Base-by-base conservation (phyloP, 1,140 invertebrate genomes). In the Euborellia annulipes region DNA sequence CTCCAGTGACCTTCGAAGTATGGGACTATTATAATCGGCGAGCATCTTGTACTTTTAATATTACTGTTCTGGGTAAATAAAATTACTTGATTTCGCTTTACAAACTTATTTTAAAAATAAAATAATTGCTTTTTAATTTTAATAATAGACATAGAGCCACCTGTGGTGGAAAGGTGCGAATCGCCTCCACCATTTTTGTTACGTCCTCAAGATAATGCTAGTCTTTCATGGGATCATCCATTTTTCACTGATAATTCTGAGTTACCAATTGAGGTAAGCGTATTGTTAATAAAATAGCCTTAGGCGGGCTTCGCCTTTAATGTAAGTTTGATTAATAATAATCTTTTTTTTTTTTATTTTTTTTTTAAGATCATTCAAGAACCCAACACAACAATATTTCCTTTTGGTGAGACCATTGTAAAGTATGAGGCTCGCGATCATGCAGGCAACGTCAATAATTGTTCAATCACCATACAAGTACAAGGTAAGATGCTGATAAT, bases 191-290 rank as follows among this genome's bases (percentile, higher is more conserved):
- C 66, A 16, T 69, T 71, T 49, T 58, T 75, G 2, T 67, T 66
- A 19, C 23, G 36, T 9, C 52, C 58, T 13, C 61, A 65, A 13
- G 55, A 57, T 23, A 57, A 56, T 8, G 56, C n/a, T 17, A 56
- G 4, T 52, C 60, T 36, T 39, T 38, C 65, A 3, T 81, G 78
- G 77, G 72, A 76, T 41, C 74, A 78, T 50, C 79, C 79, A 14
- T 55, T 71, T 6, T 77, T 81, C 57, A 72, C 70, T 48, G 79
- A 83, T 52, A 83, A 82, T 60, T 81, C 79, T 0, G 69, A 67
- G 36, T 49, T 59, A 27, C 53, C 57, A 0, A 53, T 72, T 0
- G 57, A 49, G 40, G 56, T 75, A 0, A 58, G 56, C 13, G 54
- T 27, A n/a, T 23, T 6, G 4, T 27, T 6, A 27, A 27, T 27